A percentile compares a stretch with the other conserved stretches of the same genome.
phyloP scores from a whole-genome alignment of 2,888 invertebrate species.

The Sarcophaga subvicina region DNA sequence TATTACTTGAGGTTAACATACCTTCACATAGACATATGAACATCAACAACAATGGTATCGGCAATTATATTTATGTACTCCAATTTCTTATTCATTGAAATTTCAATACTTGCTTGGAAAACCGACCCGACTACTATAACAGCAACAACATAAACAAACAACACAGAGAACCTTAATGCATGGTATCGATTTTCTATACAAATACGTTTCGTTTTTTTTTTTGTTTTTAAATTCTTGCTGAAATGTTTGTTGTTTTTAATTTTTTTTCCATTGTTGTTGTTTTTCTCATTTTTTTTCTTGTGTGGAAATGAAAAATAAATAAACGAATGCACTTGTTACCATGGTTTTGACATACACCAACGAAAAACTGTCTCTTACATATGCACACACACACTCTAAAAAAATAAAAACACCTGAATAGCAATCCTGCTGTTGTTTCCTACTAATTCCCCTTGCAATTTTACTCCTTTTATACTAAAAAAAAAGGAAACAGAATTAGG shows the following conservation, averaged over 20 bases:
- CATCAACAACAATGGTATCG: too few relatives aligned
- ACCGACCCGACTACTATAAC: not conserved
- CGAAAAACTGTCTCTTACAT: not conserved
- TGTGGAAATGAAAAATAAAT: not conserved
- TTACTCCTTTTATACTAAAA: not conserved
- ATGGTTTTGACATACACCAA: slow-evolving; percentile 6
- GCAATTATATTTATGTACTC: slow-evolving; percentile 1
- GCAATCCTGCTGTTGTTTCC: not conserved
- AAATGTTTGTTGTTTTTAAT: slow-evolving; percentile 15
- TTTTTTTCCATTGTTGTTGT: not conserved
- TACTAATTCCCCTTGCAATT: not conserved
- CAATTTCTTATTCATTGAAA: slow-evolving; percentile 43
- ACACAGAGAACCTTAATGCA: slow-evolving; percentile 36
- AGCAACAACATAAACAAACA: slow-evolving; percentile 19
- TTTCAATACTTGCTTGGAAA: slow-evolving; percentile 22
- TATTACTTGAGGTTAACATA: too few relatives aligned
- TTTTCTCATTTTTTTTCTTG: too few relatives aligned
- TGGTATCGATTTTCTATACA: slow-evolving; percentile 61
- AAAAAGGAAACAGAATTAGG: slow-evolving; percentile 6
- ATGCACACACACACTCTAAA: not conserved
- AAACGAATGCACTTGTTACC: slow-evolving; percentile 55
- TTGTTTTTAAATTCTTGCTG: not conserved
- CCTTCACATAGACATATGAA: too few relatives aligned
- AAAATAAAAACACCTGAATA: not conserved
- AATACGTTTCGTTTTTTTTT: not conserved